Base-by-base conservation (phyloP, 2,888 invertebrate genomes). In the Elmis aenea region DNA sequence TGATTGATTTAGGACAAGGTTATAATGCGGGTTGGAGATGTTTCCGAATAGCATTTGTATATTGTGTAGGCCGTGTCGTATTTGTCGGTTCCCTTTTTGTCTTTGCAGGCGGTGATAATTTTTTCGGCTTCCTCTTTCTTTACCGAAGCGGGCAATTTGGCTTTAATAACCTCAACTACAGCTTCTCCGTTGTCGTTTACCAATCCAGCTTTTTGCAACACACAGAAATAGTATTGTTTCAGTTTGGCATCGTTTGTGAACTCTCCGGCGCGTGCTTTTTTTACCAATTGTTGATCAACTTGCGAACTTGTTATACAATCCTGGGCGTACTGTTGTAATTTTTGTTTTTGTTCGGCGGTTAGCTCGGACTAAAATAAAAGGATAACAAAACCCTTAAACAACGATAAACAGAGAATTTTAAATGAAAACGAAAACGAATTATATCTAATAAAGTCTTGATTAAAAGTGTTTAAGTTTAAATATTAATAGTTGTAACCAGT, bases 141-240 rank as follows among this genome's bases (percentile, higher is more conserved):
- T 0, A 68, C 57, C 1, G 68, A 69, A 2, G 62, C 40, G 0
- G 71, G 70, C 1, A 73, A 26, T 44, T 72, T 71, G 0, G 66
- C 46, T 5, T 70, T 42, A 1, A 73, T 65, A 1, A 57, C 62
- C 3, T 71, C 72, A 0, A 29, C 23, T 12, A 57, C 52, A 9
- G 56, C 33, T 3, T 53, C 50, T 3, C 57, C 60, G 8, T 46
- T 45, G 2, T 67, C 62, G 13, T 72, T 71, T 8, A 74, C 44
- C 30, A 71, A 67, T 1, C 67, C 71, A 1, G 69, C 57, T 41
- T 70, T 72, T 38, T 70, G 58, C 55, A 72, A 69, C 59, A 74
- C 68, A 46, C 61, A 61, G 43, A 54, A 50, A 9, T 51, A 37
- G 43, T 52, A 60, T 13, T 50, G 37, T 15, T 52, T 49, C 5